Base-by-base conservation (phyloP, 2,797 vertebrate genomes). In the Myoxocephalus aenaeus region DNA sequence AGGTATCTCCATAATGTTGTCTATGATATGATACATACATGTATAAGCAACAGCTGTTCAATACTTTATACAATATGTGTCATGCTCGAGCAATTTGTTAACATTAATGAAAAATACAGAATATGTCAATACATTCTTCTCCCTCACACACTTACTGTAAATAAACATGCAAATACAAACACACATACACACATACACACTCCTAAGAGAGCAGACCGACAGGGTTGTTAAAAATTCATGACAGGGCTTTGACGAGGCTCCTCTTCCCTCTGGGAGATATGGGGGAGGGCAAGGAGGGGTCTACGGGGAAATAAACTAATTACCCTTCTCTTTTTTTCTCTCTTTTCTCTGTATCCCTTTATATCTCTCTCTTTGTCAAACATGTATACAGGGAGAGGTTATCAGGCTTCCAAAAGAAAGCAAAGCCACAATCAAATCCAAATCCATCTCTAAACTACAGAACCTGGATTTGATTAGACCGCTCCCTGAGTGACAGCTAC, bases 161-260 rank as follows among this genome's bases (percentile, higher is more conserved):
- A 64, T 54, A 48, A 70, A 86, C 50, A 65, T 40, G 4, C 70
- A 61, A 42, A 83, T 75, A 38, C 79, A 88, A 68, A 78, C 77
- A 46, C 25, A 46, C 25, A 67, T 53, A 64, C 68, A 83, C 65
- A 81, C 65, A 83, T 50, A 75, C 59, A 79, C 58, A 72, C 56
- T 77, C 81, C 70, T 77, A 73, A 81, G 81, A 90, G 75, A 88
- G 69, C 78, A 84, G 81, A 83, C 84, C 54, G 83, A 93, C 86
- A 81, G 77, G 77, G 83, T 86, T 90, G 88, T 92, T 93, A 92
- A 94, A 93, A 92, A 93, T 93, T 94, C 91, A 93, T 92, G 92
- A 87, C 90, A 86, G 86, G 82, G 89, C 91, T 92, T 93, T 91
- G 92, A 91, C 88, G 73, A 87, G 88, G 78, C 91, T 92, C 79